Evolutionary conservation across 2,888 invertebrate genomes (phyloP).

Genomic region (Sicus ferrugineus): DNA sequence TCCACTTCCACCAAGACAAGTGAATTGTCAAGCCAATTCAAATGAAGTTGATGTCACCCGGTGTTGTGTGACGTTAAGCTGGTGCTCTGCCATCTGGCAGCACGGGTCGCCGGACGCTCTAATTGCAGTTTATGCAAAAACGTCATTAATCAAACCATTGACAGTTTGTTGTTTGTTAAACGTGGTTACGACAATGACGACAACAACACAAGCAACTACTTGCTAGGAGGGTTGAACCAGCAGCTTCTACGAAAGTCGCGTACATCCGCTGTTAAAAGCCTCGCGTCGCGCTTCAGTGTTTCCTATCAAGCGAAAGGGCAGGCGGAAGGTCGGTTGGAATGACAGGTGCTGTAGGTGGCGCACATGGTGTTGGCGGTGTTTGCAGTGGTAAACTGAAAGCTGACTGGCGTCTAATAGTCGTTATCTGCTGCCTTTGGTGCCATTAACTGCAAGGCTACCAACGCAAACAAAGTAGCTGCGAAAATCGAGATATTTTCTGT

Average conservation of each 20-base stretch:
- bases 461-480: not conserved
- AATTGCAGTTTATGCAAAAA: slow-evolving; percentile 35
- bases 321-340: not conserved
- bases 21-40: not conserved
- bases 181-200: slow-evolving; percentile 43
- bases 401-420: not conserved
- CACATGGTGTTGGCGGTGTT: not conserved
- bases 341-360: not conserved
- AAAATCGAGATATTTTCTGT: not conserved
- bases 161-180: slow-evolving; percentile 62
- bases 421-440: slow-evolving; percentile 22
- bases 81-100: not conserved
- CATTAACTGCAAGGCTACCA: slow-evolving; percentile 4
- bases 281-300: not conserved
- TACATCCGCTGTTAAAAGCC: not conserved
- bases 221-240: not conserved
- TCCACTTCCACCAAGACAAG: not conserved
- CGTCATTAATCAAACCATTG: slow-evolving; percentile 61
- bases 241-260: not conserved
- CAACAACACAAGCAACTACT: slow-evolving; percentile 10
- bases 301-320: not conserved
- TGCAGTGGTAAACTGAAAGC: not conserved
- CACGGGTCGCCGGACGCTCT: not conserved
- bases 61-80: not conserved
- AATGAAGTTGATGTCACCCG: not conserved